These are phyloP conservation scores for Anseranas semipalmata DNA, from an alignment of 2,113 vertebrate genomes.

Conservation along the genomic window DNA sequence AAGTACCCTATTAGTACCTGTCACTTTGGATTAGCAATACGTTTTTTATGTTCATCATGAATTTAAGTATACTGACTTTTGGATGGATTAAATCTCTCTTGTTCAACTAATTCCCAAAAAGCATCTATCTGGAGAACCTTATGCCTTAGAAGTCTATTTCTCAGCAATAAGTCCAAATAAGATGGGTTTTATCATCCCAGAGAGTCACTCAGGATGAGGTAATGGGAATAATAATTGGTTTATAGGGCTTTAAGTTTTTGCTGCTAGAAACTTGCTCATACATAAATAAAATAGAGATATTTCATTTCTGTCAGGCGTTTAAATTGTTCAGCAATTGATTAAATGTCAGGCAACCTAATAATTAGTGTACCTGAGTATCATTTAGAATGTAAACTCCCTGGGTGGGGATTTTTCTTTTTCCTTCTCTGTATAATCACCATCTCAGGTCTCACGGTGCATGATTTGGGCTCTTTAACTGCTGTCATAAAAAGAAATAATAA, in stretches of 20 bases:
- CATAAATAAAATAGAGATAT: slow-evolving; percentile 49
- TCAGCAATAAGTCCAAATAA: slow-evolving; percentile 57
- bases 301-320: slow-evolving; percentile 44
- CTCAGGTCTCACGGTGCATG: neutral
- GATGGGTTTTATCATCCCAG: slow-evolving; percentile 44
- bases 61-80: slow-evolving; percentile 59
- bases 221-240: slow-evolving; percentile 70
- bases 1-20: slow-evolving; percentile 64
- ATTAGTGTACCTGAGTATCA: slow-evolving; percentile 50
- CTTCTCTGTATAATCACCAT: slow-evolving; percentile 24
- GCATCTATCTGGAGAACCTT: slow-evolving; percentile 63
- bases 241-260: slow-evolving; percentile 49
- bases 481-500: slow-evolving; percentile 36
- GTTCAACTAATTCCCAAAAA: slow-evolving; percentile 64
- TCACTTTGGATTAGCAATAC: slow-evolving; percentile 65
- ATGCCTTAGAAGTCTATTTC: slow-evolving; percentile 58
- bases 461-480: slow-evolving; percentile 20
- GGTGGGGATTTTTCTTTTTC: slow-evolving; percentile 31
- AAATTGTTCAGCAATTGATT: slow-evolving; percentile 53
- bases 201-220: slow-evolving; percentile 59
- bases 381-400: slow-evolving; percentile 54
- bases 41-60: slow-evolving; percentile 60
- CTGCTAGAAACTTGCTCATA: slow-evolving; percentile 31
- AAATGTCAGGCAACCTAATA: slow-evolving; percentile 60
- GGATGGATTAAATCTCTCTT: slow-evolving; percentile 55